Percentiles rank a stretch among this genome's conserved stretches.
Evolutionary conservation across 1,140 invertebrate genomes (phyloP).

Genomic region (Sitodiplosis mosellana): DNA sequence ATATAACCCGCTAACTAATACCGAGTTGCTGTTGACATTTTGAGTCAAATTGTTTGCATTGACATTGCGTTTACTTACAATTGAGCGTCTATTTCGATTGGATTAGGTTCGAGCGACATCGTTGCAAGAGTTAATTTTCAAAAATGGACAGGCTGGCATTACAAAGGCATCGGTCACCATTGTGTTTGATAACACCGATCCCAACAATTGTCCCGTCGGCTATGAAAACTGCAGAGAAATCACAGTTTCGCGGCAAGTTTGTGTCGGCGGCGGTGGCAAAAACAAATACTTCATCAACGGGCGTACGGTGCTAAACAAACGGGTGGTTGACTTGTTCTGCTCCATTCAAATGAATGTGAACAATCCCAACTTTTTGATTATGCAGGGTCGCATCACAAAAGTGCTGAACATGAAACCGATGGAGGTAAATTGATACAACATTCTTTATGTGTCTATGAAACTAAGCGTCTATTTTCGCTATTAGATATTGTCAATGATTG

Average conservation of each 20-base stretch:
- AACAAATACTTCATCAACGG: constrained; percentile 96
- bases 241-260: constrained; percentile 73
- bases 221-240: constrained; percentile 90
- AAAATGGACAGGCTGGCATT: constrained; percentile 90
- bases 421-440: constrained; percentile 42
- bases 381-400: constrained; percentile 99
- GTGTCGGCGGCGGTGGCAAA: constrained; percentile 59
- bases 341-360: constrained; percentile 97
- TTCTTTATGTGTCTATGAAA: not conserved
- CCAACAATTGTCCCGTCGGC: constrained; percentile 67
- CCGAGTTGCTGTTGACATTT: no score
- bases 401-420: constrained; percentile 97
- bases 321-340: constrained; percentile 86
- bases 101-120: constrained; percentile 69
- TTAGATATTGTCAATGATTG: constrained; percentile 91
- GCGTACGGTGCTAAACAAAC: constrained; percentile 68
- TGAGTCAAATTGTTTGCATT: no score
- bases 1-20: constrained; percentile 6
- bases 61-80: not conserved
- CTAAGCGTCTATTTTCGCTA: not conserved
- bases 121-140: constrained; percentile 91
- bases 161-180: constrained; percentile 93
- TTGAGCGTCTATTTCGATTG: not conserved
- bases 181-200: constrained; percentile 84
- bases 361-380: constrained; percentile 98